Evolutionary conservation across 2,797 vertebrate species (phyloP), one percentile per base, ranked within the genome.

Genomic region (Chaunax sp.): DNA sequence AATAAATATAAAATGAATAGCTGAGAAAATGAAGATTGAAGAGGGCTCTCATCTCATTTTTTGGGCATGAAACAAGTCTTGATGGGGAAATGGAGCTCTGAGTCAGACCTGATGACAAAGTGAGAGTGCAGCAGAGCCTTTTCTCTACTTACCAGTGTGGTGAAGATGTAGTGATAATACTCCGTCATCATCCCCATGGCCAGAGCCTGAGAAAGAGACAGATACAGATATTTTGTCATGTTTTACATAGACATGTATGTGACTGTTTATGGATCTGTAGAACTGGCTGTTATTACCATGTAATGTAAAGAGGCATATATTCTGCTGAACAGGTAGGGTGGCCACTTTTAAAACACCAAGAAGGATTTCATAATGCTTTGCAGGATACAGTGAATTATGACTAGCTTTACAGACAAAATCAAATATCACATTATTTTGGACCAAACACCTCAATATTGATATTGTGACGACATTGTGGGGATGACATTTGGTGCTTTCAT

Each of bases 111-210:
- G 69, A 85, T 72, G 80, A 80, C 58, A 82, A 74, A 78, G 58
- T 1, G 40, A 41, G 23, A 54, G 55, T 62, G 61, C 51, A 56
- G 69, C 47, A 44, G 35, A 58, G 68, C 4, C 43, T 37, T 12
- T 65, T 63, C 69, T 82, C 59, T 87, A 95, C 98, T 97, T 95
- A 99, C 97, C 96, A 99, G 88, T 75, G 98, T 99, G 64, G 98
- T 99, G 93, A 99, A 99, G 90, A 99, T 99, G 74, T 98, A 99
- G 92, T 99, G 98, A 89, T 99, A 99, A 84, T 99, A 99, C 92
- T 99, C 98, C 60, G 98, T 99, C 97, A 99, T 99, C 98, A 99
- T 99, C 79, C 98, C 98, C 98, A 99, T 98, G 83, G 97, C 96
- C 72, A 99, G 94, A 89, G 96, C 97, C 97, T 99, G 19, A 53